Conservation (phyloP, 2,113 vertebrate species). For the Boulengeromyrus knoepffleri region DNA sequence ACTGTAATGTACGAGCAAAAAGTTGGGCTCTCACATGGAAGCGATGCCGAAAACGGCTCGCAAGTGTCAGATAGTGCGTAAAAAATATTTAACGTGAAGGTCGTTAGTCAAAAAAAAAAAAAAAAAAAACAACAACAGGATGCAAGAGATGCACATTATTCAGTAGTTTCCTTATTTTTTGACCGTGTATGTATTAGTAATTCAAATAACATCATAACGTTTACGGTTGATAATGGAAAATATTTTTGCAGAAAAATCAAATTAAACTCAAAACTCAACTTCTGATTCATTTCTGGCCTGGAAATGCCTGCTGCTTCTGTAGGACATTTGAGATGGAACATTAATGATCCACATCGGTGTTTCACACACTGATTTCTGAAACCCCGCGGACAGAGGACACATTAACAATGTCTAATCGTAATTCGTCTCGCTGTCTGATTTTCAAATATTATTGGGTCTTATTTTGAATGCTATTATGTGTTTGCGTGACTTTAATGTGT, state of each 20-base stretch:
- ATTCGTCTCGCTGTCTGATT: neutral
- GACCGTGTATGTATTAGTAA: neutral
- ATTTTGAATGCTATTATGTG: neutral
- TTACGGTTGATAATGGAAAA: neutral
- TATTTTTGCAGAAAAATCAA: neutral
- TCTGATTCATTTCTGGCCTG: neutral
- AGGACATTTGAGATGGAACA: neutral
- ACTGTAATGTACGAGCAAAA: neutral
- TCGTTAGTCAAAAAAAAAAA: neutral
- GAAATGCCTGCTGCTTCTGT: neutral
- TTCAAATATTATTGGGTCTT: neutral
- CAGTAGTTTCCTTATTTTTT: neutral
- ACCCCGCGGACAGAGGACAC: neutral
- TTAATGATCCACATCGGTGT: neutral
- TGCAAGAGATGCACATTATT: neutral
- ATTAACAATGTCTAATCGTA: neutral
- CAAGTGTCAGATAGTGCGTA: neutral
- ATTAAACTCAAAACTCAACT: neutral
- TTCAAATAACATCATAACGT: neutral
- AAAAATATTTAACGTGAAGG: neutral
- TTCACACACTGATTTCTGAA: neutral
- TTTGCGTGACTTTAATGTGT: neutral
- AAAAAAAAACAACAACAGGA: neutral
- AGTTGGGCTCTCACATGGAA: neutral
- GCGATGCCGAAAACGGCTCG: neutral